Conservation (phyloP, 2,888 invertebrate species). For the Scaptomyza tumidula region DNA sequence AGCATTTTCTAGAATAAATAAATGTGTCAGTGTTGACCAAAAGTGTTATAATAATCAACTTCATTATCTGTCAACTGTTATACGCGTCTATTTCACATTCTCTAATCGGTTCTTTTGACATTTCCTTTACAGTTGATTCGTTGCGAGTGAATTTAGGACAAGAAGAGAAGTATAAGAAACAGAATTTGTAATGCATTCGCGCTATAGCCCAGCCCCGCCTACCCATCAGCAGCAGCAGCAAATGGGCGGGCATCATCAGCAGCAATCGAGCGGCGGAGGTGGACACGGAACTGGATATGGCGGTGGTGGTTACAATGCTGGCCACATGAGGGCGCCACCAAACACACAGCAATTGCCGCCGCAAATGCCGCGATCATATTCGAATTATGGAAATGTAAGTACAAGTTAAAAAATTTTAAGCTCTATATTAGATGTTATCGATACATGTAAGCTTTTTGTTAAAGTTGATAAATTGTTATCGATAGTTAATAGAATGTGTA, state of each 20-base stretch:
- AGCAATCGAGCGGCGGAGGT: constrained; percentile 16
- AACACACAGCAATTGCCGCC: constrained; percentile 64
- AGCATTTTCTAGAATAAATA: neutral
- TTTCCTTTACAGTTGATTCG: constrained; percentile 34
- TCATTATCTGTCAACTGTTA: neutral
- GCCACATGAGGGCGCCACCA: constrained; percentile 42
- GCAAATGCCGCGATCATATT: constrained; percentile 61
- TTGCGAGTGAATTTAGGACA: constrained; percentile 25
- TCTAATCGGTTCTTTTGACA: constrained; percentile 14
- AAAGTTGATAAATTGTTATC: no score
- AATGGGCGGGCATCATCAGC: constrained; percentile 55
- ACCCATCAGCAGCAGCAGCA: constrained; percentile 60
- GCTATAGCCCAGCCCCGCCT: constrained; percentile 80
- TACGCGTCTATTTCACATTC: constrained; percentile 16
- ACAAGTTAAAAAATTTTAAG: no score
- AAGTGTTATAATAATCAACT: constrained; percentile 19
- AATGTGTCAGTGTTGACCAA: neutral
- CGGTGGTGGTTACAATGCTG: constrained; percentile 19
- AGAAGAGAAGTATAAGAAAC: constrained; percentile 5
- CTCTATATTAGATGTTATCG: no score
- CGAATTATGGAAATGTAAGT: constrained; percentile 83
- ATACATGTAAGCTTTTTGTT: no score
- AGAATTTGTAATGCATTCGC: constrained; percentile 75
- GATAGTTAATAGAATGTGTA: no score
- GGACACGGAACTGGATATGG: constrained; percentile 29